Evolutionary conservation across 1,140 invertebrate species (phyloP).

Genomic region (Melitaea cinxia): DNA sequence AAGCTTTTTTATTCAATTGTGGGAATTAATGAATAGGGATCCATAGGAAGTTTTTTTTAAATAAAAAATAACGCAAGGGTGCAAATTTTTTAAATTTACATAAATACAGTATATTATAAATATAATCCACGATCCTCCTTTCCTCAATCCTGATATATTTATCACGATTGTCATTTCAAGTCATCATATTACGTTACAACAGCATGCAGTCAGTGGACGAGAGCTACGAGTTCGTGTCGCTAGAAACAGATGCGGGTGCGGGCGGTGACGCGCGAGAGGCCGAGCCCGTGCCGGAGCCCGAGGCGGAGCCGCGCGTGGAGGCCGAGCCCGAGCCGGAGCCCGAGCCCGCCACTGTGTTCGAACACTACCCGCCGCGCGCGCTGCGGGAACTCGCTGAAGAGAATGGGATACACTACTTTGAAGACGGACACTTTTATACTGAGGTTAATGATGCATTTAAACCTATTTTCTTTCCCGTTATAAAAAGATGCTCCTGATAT

Average conservation of each 20-base stretch:
- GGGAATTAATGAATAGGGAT: too few relatives aligned
- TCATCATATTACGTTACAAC: background rate
- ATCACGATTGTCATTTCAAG: too few relatives aligned
- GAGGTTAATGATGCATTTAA: slow-evolving; percentile 82
- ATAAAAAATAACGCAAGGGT: too few relatives aligned
- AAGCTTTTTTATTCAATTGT: too few relatives aligned
- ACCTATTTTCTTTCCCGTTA: too few relatives aligned
- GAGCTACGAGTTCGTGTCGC: slow-evolving; percentile 75
- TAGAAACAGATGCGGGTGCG: slow-evolving; percentile 61
- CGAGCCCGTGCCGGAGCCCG: slow-evolving; percentile 29
- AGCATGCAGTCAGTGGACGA: slow-evolving; percentile 80
- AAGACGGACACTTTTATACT: slow-evolving; percentile 96
- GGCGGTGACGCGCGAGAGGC: slow-evolving; percentile 52
- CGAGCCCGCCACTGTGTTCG: slow-evolving; percentile 49
- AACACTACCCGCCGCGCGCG: slow-evolving; percentile 69
- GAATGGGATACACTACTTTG: slow-evolving; percentile 93
- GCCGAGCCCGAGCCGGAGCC: slow-evolving; percentile 31
- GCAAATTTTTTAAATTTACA: too few relatives aligned
- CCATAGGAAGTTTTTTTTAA: too few relatives aligned
- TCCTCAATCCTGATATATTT: too few relatives aligned
- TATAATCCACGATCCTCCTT: too few relatives aligned
- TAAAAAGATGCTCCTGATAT: too few relatives aligned
- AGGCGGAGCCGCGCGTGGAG: slow-evolving; percentile 9
- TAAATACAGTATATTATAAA: too few relatives aligned
- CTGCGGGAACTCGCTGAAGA: slow-evolving; percentile 84